phyloP scores from a whole-genome alignment of 2,113 vertebrate species.

The Sclerurus mexicanus region DNA sequence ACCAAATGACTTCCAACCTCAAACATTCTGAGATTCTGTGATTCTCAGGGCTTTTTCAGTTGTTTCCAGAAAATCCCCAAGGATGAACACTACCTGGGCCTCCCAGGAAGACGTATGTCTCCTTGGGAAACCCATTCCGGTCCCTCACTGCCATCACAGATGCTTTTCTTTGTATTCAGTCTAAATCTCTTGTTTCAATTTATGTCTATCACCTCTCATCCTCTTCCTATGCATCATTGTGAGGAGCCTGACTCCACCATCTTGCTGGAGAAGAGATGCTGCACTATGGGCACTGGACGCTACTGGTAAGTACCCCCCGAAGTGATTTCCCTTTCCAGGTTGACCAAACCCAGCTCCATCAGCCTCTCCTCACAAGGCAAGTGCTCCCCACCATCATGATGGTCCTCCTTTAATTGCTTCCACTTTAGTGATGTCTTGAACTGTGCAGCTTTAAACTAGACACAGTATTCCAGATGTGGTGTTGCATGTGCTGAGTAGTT shows the following conservation, averaged over 20 bases:
- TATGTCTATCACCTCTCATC: not conserved
- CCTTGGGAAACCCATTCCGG: not conserved
- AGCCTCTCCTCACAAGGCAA: not conserved
- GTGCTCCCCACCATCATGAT: not conserved
- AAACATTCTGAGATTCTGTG: not conserved
- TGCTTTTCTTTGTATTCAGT: not conserved
- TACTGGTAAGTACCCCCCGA: not conserved
- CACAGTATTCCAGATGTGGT: not conserved
- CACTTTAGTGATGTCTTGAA: not conserved
- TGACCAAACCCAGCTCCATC: not conserved
- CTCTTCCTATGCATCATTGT: not conserved
- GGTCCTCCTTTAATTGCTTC: not conserved
- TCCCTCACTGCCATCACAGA: not conserved
- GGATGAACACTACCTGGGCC: not conserved
- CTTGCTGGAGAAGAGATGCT: not conserved
- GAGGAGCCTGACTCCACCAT: not conserved
- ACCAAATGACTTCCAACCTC: not conserved
- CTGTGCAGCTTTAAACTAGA: not conserved
- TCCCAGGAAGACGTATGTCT: not conserved
- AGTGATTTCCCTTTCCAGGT: not conserved
- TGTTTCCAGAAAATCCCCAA: not conserved
- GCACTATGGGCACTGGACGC: not conserved
- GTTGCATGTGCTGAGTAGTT: not conserved
- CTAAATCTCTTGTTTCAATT: not conserved
- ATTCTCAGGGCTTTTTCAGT: not conserved